Percentiles rank a stretch among this genome's conserved stretches.
Conservation (phyloP, 2,797 vertebrate species). For the Carapus acus region DNA sequence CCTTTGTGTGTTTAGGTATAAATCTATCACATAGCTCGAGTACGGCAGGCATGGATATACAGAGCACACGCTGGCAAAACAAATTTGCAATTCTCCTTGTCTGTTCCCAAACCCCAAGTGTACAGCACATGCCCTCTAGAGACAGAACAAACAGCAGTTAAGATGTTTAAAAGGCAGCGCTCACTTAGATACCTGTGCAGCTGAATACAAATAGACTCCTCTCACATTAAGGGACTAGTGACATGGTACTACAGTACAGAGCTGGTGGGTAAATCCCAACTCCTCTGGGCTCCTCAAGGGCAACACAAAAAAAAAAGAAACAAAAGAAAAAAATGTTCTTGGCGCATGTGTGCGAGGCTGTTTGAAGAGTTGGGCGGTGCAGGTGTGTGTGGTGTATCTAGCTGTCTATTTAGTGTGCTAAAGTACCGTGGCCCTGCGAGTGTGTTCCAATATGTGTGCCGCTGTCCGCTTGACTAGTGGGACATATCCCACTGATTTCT, state of each 20-base stretch:
- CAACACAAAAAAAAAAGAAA: too few relatives aligned
- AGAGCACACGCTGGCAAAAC: conserved; percentile 61
- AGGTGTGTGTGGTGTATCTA: conserved; percentile 32
- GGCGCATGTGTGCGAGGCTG: conserved; percentile 51
- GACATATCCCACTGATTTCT: conserved; percentile 67
- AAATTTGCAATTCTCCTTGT: conserved; percentile 67
- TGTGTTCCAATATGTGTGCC: conserved; percentile 19
- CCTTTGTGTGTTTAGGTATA: conserved; percentile 56
- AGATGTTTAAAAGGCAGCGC: conserved; percentile 74
- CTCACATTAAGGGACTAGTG: conserved; percentile 57
- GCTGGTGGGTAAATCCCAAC: conserved; percentile 57
- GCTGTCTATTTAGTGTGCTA: conserved; percentile 26
- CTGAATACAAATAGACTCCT: conserved; percentile 73
- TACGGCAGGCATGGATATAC: conserved; percentile 53
- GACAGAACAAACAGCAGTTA: conserved; percentile 73
- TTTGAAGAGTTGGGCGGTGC: conserved; percentile 5
- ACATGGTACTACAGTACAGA: conserved; percentile 53
- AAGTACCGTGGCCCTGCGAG: conserved; percentile 48
- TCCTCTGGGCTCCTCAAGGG: conserved; percentile 67
- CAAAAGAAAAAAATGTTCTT: conserved; percentile 53
- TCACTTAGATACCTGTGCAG: conserved; percentile 72
- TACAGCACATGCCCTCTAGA: conserved; percentile 71
- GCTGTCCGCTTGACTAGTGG: conserved; percentile 53
- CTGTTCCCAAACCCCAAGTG: conserved; percentile 68
- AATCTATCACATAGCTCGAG: conserved; percentile 50